Evolutionary conservation across 1,140 invertebrate genomes (phyloP), one percentile per base, ranked within the genome.

Genomic region (Saxidomus purpurata): DNA sequence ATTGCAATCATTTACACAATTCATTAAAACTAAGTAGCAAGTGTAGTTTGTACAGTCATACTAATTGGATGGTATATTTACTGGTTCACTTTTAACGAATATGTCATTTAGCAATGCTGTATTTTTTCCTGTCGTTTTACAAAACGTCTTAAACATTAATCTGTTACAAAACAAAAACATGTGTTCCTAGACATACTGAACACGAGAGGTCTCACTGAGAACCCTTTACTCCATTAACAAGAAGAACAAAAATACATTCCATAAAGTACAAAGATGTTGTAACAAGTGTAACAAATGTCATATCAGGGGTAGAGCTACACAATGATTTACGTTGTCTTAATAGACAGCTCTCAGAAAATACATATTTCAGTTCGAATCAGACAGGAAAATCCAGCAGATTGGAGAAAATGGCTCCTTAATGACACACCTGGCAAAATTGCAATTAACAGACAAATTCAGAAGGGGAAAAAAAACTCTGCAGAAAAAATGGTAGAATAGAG

Each of bases 231-330:
- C 34, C 49, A 79, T 79, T 79, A 79, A 79, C 19, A 52, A 38
- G 38, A 71, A 71, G 36, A 71, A 40, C 34, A 71, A 52, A 15
- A 79, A 36, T 17, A 31, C 43, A 76, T 49, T 77, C 34, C 47
- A 36, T 31, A 25, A 49, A 77, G 43, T 52, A 77, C 31, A 79
- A 25, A 79, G 15, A 49, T 55, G 76, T 79, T 79, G 76, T 31
- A 79, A 79, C 76, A 79, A 79, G 76, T 79, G 76, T 79, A 79
- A 49, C 47, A 49, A 79, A 55, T 79, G 76, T 52, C 47, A 79
- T 76, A 43, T 76, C 71, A 25, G 40, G 40, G n/a, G 71, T 55
- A 79, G 47, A 1, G 47, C 22, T 52, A 36, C 17, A 17, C 13
- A 55, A 52, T 79, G 76, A 79, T 79, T 79, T 79, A 79, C 31